Conservation (phyloP, 1,140 invertebrate genomes). For the Arctopsyche grandis region DNA sequence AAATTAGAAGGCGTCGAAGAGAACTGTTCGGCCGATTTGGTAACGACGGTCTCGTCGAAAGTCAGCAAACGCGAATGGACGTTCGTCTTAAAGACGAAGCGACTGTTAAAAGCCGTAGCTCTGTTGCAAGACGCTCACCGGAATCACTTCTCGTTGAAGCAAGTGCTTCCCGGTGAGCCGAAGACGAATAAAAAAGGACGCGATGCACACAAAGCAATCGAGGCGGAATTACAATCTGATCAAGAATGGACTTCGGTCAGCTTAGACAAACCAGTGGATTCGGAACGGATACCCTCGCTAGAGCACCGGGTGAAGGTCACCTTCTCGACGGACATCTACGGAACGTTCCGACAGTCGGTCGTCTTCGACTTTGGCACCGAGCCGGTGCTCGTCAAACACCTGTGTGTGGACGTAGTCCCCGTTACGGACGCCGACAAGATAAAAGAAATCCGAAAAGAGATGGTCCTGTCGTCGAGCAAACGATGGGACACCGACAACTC, state of each 20-base stretch:
- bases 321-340: slow-evolving; percentile 80
- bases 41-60: slow-evolving; percentile 74
- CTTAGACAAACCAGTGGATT: slow-evolving; percentile 50
- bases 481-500: slow-evolving; percentile 72
- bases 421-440: slow-evolving; percentile 76
- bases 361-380: slow-evolving; percentile 82
- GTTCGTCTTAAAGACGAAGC: slow-evolving; percentile 69
- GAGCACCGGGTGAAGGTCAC: slow-evolving; percentile 74
- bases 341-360: slow-evolving; percentile 83
- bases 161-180: slow-evolving; percentile 60
- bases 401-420: slow-evolving; percentile 83
- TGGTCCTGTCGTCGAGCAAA: slow-evolving; percentile 69
- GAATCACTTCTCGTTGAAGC: slow-evolving; percentile 76
- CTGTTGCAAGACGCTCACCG: slow-evolving; percentile 78
- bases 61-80: slow-evolving; percentile 74
- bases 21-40: slow-evolving; percentile 70
- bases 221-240: slow-evolving; percentile 63
- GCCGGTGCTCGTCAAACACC: slow-evolving; percentile 75
- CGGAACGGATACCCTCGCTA: slow-evolving; percentile 58
- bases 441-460: slow-evolving; percentile 72
- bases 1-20: slow-evolving; percentile 71
- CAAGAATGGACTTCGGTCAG: slow-evolving; percentile 69
- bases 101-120: slow-evolving; percentile 70
- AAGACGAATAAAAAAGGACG: slow-evolving; percentile 54
- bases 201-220: slow-evolving; percentile 52